These are phyloP conservation scores for Bovichtus diacanthus DNA, from an alignment of 2,797 vertebrate species.

Conservation along the genomic window DNA sequence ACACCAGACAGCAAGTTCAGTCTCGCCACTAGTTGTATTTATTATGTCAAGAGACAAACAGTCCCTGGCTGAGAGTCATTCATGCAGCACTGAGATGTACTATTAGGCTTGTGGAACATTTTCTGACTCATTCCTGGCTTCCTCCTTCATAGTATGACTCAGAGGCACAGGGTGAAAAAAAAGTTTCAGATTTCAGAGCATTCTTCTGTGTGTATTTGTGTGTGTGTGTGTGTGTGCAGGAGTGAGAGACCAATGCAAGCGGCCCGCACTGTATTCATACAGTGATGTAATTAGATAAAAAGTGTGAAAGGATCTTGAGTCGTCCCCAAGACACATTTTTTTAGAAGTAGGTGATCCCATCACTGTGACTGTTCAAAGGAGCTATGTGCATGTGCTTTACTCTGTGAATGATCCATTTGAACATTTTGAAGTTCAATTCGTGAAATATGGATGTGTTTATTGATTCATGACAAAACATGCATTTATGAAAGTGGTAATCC, in stretches of 20 bases:
- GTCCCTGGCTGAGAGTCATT: slow-evolving; percentile 66
- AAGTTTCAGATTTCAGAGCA: slow-evolving; percentile 74
- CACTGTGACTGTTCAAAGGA: neutral
- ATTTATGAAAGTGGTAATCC: slow-evolving; percentile 17
- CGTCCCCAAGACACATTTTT: neutral
- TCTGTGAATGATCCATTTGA: neutral
- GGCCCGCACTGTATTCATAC: neutral
- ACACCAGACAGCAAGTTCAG: slow-evolving; percentile 24
- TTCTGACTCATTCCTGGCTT: slow-evolving; percentile 91
- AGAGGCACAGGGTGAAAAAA: slow-evolving; percentile 83
- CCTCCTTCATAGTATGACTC: slow-evolving; percentile 89
- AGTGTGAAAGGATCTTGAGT: slow-evolving; percentile 2
- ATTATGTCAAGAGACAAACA: slow-evolving; percentile 54
- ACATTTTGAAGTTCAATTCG: slow-evolving; percentile 6
- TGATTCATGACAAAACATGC: neutral
- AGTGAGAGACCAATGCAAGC: neutral
- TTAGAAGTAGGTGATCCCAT: neutral
- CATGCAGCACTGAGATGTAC: slow-evolving; percentile 68
- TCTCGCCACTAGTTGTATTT: slow-evolving; percentile 46
- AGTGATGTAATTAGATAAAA: slow-evolving; percentile 36
- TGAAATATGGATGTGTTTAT: slow-evolving; percentile 23
- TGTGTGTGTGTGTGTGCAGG: neutral
- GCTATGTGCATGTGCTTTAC: neutral
- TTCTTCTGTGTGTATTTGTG: slow-evolving; percentile 31
- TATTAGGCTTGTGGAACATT: slow-evolving; percentile 83